Base-by-base conservation (phyloP, 2,888 invertebrate species). In the Diloba caeruleocephala region DNA sequence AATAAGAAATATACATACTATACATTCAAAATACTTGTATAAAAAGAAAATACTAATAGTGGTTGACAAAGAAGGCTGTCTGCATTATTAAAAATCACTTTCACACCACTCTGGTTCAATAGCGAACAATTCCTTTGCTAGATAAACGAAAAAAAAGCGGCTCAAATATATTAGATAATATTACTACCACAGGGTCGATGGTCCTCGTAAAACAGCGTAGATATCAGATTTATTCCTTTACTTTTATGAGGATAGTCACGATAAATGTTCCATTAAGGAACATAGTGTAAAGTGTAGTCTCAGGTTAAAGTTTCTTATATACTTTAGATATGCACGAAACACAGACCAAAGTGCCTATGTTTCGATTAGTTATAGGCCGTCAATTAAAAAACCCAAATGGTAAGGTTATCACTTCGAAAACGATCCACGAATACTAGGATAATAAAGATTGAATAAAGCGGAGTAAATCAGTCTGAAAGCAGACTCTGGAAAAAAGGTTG, bases 161-260 rank as follows among this genome's bases (percentile, higher is more conserved):
- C 12, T 43, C 25, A 13, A 50, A 54, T 63, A 42, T 57, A 66
- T 51, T 21, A 45, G 41, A 13, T 38, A 56, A 53, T 53, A 65
- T 55, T 21, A 41, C 26, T 39, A 33, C 33, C 44, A 15, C 29
- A 12, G 21, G 17, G n/a, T 43, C 38, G 43, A 36, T 26, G 26
- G 25, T 31, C 38, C 44, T 51, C 43, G 44, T 46, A 51, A 58
- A 64, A 49, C n/a, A 45, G 12, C 17, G 14, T 6, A 26, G 42
- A 48, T 56, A 53, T 54, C 43, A 38, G 49, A 62, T 69, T 62
- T 66, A 58, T 71, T 66, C 13, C 13, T 53, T 55, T 36, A n/a
- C 48, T 36, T 45, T 49, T 62, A 56, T 58, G 43, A 41, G 28
- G 39, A 28, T 54, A 38, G 25, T 39, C 12, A 21, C 14, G 17